Evolutionary conservation across 1,140 invertebrate species (phyloP).

Genomic region (Drosophila fuyamai): DNA sequence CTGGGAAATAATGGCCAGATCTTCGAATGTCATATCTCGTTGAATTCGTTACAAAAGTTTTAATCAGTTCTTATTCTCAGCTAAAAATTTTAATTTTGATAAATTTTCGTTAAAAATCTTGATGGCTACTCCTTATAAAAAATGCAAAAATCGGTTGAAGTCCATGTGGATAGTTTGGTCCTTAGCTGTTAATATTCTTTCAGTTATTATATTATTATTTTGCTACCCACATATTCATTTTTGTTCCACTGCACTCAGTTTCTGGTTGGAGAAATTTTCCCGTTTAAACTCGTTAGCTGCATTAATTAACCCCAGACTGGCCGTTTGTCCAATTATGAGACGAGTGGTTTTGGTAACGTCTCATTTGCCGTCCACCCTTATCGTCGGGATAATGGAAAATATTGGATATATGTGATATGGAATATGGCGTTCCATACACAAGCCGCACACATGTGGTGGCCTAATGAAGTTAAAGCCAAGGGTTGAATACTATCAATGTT

Average conservation of each 20-base stretch:
- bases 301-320: constrained; percentile 46
- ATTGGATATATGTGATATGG: constrained; percentile 9
- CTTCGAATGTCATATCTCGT: no score
- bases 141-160: no score
- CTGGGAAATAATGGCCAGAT: no score
- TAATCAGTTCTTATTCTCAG: no score
- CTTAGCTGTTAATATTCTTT: no score
- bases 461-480: constrained; percentile 19
- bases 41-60: no score
- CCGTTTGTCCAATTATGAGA: constrained; percentile 49
- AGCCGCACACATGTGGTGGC: constrained; percentile 20
- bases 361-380: constrained; percentile 55
- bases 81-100: no score
- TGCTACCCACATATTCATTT: background rate
- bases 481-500: constrained; percentile 1
- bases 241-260: background rate
- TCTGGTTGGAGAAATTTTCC: constrained; percentile 9
- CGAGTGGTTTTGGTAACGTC: constrained; percentile 26
- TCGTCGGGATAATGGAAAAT: constrained; percentile 8
- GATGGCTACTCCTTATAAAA: no score
- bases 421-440: constrained; percentile 17
- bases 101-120: no score
- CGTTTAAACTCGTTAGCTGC: constrained; percentile 33
- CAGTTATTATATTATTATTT: no score
- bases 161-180: no score